Evolutionary conservation across 2,888 invertebrate species (phyloP), one percentile per base, ranked within the genome.

Genomic region (Agrilus mali): DNA sequence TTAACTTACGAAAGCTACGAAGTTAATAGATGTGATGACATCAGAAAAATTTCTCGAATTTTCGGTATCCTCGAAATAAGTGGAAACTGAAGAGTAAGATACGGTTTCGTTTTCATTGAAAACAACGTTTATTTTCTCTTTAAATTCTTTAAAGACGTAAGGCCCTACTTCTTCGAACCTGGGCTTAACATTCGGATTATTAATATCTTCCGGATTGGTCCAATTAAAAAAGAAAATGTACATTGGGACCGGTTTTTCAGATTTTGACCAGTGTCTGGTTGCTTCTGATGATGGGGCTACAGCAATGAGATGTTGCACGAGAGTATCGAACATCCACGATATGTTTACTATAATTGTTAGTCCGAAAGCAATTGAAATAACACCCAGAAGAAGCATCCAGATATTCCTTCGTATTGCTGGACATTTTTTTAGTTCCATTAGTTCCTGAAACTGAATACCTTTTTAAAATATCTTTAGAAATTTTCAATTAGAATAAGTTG

Each of bases 61-160:
- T 20, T 74, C 70, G 5, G 70, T 70, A 51, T 82, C 80, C 58
- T 82, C 89, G 58, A 71, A 72, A 75, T 82, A 90, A 44, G 70
- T 71, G 52, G 80, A 74, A 40, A 69, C 71, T 34, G 80, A 78
- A 14, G 73, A 67, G 64, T 82, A 90, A 32, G 79, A 78, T 22
- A 89, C 75, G 0, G 88, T 84, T 33, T 72, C 69, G 58, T 86
- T 86, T 45, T 77, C 67, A 72, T 83, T 75, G 74, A 82, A 86
- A 1, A 69, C 70, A 2, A 90, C 70, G 59, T 88, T 77, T 7
- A 80, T 77, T 61, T 86, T 86, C 41, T 78, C 74, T 3, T 78
- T 75, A 17, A 71, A 64, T 60, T 86, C 85, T 1, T 73, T 75
- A 59, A 72, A 82, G 7, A 77, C 70, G 60, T 81, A 82, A 0